phyloP scores from a whole-genome alignment of 2,888 invertebrate genomes.

The Cetonia aurata region DNA sequence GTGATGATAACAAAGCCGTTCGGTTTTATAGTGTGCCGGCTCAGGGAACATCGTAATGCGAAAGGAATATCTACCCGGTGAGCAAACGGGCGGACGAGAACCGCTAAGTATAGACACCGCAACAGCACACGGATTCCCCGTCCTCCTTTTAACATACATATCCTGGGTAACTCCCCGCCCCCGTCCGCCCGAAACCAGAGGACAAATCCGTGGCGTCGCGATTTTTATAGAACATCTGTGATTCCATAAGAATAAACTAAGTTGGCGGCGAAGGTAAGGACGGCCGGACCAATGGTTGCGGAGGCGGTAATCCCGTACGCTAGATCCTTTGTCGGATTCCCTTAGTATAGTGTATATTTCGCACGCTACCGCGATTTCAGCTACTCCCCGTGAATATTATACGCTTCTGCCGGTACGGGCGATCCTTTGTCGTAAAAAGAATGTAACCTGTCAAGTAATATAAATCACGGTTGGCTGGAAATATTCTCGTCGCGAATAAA shows the following conservation, averaged over 20 bases:
- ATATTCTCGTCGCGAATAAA: slow-evolving; percentile 16
- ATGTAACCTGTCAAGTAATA: slow-evolving; percentile 36
- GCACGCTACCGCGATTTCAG: slow-evolving; percentile 11
- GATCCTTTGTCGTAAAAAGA: slow-evolving; percentile 35
- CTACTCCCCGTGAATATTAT: slow-evolving; percentile 20
- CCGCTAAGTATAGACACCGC: slow-evolving; percentile 2
- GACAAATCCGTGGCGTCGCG: slow-evolving; percentile 63
- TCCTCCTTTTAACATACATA: neutral
- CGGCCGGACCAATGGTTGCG: slow-evolving; percentile 63
- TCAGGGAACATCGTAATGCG: slow-evolving; percentile 50
- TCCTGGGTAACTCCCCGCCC: no score
- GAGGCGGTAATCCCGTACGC: slow-evolving; percentile 57
- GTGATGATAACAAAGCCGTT: slow-evolving; percentile 55
- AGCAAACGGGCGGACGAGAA: neutral
- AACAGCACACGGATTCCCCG: neutral
- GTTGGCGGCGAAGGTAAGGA: slow-evolving; percentile 59
- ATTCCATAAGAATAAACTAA: slow-evolving; percentile 62
- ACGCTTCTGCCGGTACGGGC: neutral
- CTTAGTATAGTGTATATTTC: slow-evolving; percentile 48
- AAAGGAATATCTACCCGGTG: slow-evolving; percentile 49
- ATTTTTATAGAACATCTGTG: slow-evolving; percentile 64
- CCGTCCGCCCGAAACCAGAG: slow-evolving; percentile 45
- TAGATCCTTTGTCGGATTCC: slow-evolving; percentile 51
- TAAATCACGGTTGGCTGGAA: slow-evolving; percentile 23
- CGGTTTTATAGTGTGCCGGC: slow-evolving; percentile 52